Conservation (phyloP, 2,113 vertebrate species). For the Addax nasomaculatus region DNA sequence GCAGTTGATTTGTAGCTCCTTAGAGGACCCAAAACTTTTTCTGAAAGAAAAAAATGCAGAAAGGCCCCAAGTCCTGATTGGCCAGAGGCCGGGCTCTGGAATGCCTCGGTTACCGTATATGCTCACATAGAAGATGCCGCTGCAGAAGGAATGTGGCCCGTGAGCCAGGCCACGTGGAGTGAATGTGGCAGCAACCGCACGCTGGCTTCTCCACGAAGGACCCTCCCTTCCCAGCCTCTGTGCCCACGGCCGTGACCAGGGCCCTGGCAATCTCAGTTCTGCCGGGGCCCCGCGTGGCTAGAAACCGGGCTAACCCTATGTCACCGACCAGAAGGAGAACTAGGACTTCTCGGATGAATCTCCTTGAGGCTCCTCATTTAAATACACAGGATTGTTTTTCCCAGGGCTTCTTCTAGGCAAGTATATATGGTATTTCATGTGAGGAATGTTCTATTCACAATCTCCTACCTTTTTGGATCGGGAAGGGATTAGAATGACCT, state of each 20-base stretch:
- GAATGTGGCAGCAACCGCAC: not conserved
- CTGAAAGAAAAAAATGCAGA: conserved; percentile 48
- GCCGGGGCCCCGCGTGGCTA: not conserved
- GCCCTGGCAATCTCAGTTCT: not conserved
- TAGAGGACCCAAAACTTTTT: conserved; percentile 47
- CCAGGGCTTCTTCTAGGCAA: not conserved
- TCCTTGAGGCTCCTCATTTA: not conserved
- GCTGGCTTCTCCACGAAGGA: not conserved
- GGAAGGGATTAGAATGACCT: conserved; percentile 7
- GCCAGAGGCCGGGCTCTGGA: conserved; percentile 35
- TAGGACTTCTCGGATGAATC: not conserved
- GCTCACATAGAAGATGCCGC: not conserved
- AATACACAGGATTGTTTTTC: not conserved
- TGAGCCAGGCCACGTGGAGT: not conserved
- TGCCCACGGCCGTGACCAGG: not conserved
- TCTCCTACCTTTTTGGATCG: conserved; percentile 11
- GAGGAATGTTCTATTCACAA: conserved; percentile 42
- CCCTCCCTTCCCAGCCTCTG: not conserved
- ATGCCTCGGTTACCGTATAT: conserved; percentile 58
- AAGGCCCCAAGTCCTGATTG: conserved; percentile 48
- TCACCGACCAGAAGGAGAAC: not conserved
- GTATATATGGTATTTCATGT: not conserved
- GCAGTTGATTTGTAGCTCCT: conserved; percentile 55
- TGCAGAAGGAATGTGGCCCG: not conserved
- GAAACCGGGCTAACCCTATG: not conserved